A percentile compares a stretch with the other conserved stretches of the same genome.
phyloP scores from a whole-genome alignment of 2,113 vertebrate species.

The Phycodurus eques region DNA sequence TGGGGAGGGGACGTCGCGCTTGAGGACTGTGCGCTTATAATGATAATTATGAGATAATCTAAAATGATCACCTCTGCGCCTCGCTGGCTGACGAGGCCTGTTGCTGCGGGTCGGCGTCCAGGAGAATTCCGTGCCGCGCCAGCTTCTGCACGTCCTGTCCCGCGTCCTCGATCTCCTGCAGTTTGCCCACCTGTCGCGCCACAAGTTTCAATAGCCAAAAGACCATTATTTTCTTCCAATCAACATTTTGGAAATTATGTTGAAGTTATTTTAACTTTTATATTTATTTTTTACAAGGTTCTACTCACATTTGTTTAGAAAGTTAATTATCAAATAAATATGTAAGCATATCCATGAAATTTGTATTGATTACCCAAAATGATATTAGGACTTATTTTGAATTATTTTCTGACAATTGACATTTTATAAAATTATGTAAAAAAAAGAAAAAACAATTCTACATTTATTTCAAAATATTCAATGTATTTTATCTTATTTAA shows the following conservation, averaged over 20 bases:
- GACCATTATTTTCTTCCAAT: not conserved
- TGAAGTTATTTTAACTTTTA: not conserved
- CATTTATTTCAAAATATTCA: no score
- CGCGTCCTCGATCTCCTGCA: slow-evolving; percentile 75
- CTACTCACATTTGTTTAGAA: not conserved
- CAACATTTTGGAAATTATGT: not conserved
- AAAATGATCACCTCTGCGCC: slow-evolving; percentile 45
- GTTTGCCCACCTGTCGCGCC: slow-evolving; percentile 71
- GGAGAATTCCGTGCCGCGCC: slow-evolving; percentile 81
- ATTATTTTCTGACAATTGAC: no score
- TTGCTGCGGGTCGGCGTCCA: slow-evolving; percentile 73
- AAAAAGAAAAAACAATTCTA: no score
- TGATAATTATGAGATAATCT: not conserved
- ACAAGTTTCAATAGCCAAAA: not conserved
- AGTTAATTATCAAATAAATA: no score
- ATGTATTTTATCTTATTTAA: no score
- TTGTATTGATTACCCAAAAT: not conserved
- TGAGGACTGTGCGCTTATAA: not conserved
- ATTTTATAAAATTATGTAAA: not conserved
- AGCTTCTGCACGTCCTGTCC: slow-evolving; percentile 77
- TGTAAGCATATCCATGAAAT: no score
- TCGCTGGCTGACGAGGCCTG: slow-evolving; percentile 2
- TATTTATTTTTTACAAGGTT: not conserved
- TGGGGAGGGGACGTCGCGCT: slow-evolving; percentile 12
- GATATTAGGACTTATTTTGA: not conserved